Conservation (phyloP, 1,140 invertebrate species). For the Drosophila chauvacae region DNA sequence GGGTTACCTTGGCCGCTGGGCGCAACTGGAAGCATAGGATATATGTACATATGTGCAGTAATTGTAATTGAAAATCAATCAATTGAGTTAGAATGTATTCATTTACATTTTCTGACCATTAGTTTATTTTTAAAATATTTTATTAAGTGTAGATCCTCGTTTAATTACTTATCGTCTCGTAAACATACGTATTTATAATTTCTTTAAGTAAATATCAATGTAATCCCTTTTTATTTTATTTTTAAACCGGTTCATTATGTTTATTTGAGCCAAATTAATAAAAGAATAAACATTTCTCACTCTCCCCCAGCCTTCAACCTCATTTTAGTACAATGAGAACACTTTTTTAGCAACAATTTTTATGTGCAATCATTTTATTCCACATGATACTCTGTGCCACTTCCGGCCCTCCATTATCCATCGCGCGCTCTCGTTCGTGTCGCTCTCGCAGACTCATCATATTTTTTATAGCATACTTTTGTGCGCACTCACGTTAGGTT, state of each 20-base stretch:
- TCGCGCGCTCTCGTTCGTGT: neutral
- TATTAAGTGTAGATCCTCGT: neutral
- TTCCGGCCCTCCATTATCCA: neutral
- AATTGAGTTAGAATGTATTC: neutral
- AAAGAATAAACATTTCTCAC: neutral
- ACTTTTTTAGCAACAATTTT: slow-evolving; percentile 55
- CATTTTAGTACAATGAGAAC: slow-evolving; percentile 23
- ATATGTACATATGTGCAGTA: neutral
- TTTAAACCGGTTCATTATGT: neutral
- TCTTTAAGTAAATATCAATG: neutral
- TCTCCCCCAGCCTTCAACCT: neutral
- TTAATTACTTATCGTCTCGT: neutral
- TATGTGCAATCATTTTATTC: slow-evolving; percentile 35
- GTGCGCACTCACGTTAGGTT: slow-evolving; percentile 65
- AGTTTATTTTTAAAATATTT: neutral
- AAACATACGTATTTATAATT: neutral
- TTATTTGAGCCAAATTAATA: neutral
- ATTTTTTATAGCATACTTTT: slow-evolving; percentile 78
- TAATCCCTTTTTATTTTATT: neutral
- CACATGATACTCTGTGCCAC: slow-evolving; percentile 2
- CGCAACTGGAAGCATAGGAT: neutral
- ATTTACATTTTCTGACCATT: neutral
- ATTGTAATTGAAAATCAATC: slow-evolving; percentile 8
- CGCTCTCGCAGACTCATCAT: slow-evolving; percentile 62
- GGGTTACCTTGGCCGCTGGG: slow-evolving; percentile 6